Conservation (phyloP, 2,888 invertebrate species). For the Cynaeus angustus region DNA sequence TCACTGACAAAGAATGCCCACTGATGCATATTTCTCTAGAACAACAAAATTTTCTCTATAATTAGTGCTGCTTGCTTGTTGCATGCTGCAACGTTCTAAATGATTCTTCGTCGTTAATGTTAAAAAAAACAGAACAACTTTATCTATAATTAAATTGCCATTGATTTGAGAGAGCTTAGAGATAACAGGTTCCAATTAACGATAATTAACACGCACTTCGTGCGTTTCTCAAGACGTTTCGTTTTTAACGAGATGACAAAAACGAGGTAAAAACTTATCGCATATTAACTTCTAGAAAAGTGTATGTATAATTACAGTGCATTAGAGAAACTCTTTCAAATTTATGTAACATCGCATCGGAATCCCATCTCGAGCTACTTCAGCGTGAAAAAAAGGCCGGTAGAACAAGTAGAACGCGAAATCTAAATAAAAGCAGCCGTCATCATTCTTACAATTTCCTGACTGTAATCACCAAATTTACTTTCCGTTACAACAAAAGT, state of each 20-base stretch:
- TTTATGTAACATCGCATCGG: constrained; percentile 29
- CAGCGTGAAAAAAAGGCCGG: constrained; percentile 54
- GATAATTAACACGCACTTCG: too few species aligned
- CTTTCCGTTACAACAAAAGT: too few species aligned
- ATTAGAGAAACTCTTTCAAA: constrained; percentile 26
- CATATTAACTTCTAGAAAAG: too few species aligned
- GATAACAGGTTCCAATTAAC: too few species aligned
- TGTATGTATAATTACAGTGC: background rate
- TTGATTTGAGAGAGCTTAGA: constrained; percentile 1
- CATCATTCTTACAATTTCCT: constrained; percentile 18
- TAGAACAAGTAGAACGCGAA: constrained; percentile 54
- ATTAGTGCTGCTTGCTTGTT: too few species aligned
- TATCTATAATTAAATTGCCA: background rate
- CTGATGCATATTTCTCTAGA: too few species aligned
- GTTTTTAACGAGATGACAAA: too few species aligned
- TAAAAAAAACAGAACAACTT: background rate
- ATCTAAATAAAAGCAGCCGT: constrained; percentile 29
- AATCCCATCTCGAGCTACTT: constrained; percentile 23
- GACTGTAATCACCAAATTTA: constrained; percentile 20
- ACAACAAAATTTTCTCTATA: too few species aligned
- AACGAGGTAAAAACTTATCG: too few species aligned
- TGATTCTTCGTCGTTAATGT: background rate
- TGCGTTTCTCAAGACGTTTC: too few species aligned
- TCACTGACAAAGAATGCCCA: too few species aligned
- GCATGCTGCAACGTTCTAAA: too few species aligned